Evolutionary conservation across 2,888 invertebrate species (phyloP).

Genomic region (Omphaloscelis lunosa): DNA sequence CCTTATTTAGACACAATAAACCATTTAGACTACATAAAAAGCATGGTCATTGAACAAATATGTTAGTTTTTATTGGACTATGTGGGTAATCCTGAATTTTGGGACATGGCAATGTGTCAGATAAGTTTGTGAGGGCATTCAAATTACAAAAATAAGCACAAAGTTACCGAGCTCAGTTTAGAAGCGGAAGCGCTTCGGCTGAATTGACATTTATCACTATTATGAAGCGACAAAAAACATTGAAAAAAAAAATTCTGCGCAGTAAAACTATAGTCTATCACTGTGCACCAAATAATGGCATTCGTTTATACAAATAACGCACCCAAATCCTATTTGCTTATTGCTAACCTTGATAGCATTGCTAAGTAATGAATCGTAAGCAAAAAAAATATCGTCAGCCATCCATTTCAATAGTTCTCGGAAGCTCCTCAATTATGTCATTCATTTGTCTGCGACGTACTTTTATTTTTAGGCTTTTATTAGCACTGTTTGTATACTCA

Average conservation of each 20-base stretch:
- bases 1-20: slow-evolving; percentile 58
- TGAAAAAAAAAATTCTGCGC: slow-evolving; percentile 25
- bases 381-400: slow-evolving; percentile 44
- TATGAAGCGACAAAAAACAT: slow-evolving; percentile 1
- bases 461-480: slow-evolving; percentile 25
- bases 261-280: slow-evolving; percentile 15
- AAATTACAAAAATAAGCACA: slow-evolving; percentile 5
- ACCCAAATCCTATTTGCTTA: slow-evolving; percentile 56
- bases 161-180: not conserved
- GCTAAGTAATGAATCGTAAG: slow-evolving; percentile 35
- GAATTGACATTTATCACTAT: not conserved
- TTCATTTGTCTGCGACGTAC: slow-evolving; percentile 31
- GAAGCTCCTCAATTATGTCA: slow-evolving; percentile 50
- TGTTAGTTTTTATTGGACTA: slow-evolving; percentile 24
- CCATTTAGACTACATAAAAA: slow-evolving; percentile 36
- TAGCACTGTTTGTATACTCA: not conserved
- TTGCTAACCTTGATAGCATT: slow-evolving; percentile 54
- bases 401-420: slow-evolving; percentile 26
- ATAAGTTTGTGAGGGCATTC: not conserved
- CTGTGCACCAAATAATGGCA: slow-evolving; percentile 45
- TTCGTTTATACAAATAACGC: slow-evolving; percentile 49
- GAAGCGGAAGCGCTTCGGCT: slow-evolving; percentile 2
- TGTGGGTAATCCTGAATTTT: slow-evolving; percentile 35
- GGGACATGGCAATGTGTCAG: slow-evolving; percentile 4
- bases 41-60: slow-evolving; percentile 30